Conservation (phyloP, 2,797 vertebrate genomes). For the Sebastes taczanowskii region DNA sequence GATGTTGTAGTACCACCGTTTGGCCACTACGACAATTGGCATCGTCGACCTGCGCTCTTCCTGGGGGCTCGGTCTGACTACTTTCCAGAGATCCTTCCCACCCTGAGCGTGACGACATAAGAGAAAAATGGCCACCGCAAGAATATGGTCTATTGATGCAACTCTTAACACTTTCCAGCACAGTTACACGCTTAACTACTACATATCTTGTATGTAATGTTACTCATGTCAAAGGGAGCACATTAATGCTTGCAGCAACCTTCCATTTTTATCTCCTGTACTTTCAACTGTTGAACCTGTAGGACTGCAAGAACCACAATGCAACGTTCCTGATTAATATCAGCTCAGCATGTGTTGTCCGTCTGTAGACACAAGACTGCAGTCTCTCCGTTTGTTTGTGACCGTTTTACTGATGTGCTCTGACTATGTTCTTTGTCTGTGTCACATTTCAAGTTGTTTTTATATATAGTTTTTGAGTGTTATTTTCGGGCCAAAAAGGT, state of each 20-base stretch:
- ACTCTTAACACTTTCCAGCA: slow-evolving; percentile 38
- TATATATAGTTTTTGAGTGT: slow-evolving; percentile 28
- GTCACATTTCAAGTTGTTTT: slow-evolving; percentile 1
- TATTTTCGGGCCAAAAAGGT: slow-evolving; percentile 63
- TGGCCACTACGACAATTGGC: too few species aligned
- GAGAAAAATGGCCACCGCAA: too few species aligned
- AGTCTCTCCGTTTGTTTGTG: slow-evolving; percentile 5
- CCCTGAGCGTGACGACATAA: too few species aligned
- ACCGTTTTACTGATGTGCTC: slow-evolving; percentile 23
- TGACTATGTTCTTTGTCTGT: slow-evolving; percentile 17
- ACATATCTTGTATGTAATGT: slow-evolving; percentile 43
- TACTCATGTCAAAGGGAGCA: slow-evolving; percentile 39
- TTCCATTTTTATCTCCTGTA: slow-evolving; percentile 26
- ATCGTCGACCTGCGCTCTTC: too few species aligned
- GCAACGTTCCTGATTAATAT: slow-evolving; percentile 10
- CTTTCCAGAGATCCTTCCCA: too few species aligned
- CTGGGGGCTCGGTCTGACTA: too few species aligned
- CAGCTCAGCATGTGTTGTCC: slow-evolving; percentile 12
- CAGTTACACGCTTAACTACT: slow-evolving; percentile 26
- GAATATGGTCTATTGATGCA: background rate
- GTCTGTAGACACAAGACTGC: slow-evolving; percentile 11
- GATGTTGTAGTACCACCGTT: too few species aligned
- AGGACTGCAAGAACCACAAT: slow-evolving; percentile 17
- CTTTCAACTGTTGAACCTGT: background rate
- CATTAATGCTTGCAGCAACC: slow-evolving; percentile 24